These are phyloP conservation scores for Malacoctenus gilli DNA, from an alignment of 2,797 vertebrate species.

Conservation along the genomic window DNA sequence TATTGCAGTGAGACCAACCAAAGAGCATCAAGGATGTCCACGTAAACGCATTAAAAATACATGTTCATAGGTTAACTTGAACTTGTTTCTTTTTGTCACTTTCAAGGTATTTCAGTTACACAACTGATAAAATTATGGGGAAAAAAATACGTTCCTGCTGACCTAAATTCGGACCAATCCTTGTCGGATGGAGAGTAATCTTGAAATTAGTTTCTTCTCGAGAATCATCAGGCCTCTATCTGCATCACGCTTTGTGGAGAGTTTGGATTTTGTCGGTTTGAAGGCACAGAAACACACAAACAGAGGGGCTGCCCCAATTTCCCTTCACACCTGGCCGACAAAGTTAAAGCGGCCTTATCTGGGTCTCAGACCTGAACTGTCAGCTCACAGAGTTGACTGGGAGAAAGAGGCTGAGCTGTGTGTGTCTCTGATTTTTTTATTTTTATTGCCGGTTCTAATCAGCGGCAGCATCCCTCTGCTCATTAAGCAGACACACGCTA, in stretches of 20 bases:
- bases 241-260: too few species aligned
- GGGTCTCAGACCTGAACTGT: constrained; percentile 22
- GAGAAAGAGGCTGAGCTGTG: constrained; percentile 36
- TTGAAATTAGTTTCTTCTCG: background rate
- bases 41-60: background rate
- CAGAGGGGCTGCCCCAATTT: constrained; percentile 36
- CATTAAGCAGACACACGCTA: constrained; percentile 77
- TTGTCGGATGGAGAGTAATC: too few species aligned
- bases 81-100: too few species aligned
- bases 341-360: constrained; percentile 30
- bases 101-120: too few species aligned
- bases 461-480: constrained; percentile 76
- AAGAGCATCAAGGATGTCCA: background rate
- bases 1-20: background rate
- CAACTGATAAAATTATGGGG: too few species aligned
- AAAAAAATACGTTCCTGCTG: too few species aligned
- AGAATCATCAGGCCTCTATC: background rate
- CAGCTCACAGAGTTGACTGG: constrained; percentile 40
- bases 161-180: too few species aligned
- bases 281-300: constrained; percentile 14
- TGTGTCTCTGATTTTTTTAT: background rate
- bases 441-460: constrained; percentile 72
- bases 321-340: constrained; percentile 43
- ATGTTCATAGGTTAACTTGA: too few species aligned
- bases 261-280: background rate